Evolutionary conservation across 2,888 invertebrate genomes (phyloP).

Genomic region (Patella caerulea): DNA sequence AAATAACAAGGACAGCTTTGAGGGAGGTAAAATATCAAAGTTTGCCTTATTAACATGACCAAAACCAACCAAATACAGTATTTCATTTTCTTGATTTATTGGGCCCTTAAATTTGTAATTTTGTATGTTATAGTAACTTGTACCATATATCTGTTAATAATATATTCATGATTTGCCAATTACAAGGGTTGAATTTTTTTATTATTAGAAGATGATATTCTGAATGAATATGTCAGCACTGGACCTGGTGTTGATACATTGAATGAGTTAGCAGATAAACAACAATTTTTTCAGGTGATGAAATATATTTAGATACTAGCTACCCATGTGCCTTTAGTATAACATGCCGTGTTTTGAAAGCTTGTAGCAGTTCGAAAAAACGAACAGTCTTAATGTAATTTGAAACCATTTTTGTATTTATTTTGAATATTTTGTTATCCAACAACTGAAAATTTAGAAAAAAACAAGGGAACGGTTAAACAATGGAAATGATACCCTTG

Average conservation of each 20-base stretch:
- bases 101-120: slow-evolving; percentile 76
- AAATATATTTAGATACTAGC: background rate
- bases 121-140: slow-evolving; percentile 98
- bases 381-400: too few species aligned
- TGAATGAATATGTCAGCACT: background rate
- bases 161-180: background rate
- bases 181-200: background rate
- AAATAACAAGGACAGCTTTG: too few species aligned
- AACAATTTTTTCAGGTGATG: slow-evolving; percentile 63
- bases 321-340: too few species aligned
- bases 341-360: too few species aligned
- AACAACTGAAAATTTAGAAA: too few species aligned
- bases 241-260: slow-evolving; percentile 64
- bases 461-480: too few species aligned
- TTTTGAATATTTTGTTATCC: too few species aligned
- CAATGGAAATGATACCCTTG: too few species aligned
- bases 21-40: slow-evolving; percentile 3
- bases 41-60: background rate
- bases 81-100: slow-evolving; percentile 10
- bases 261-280: slow-evolving; percentile 67
- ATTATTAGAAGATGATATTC: background rate
- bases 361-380: too few species aligned
- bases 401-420: too few species aligned
- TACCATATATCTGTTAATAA: slow-evolving; percentile 95
- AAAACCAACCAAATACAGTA: background rate